phyloP scores from a whole-genome alignment of 2,113 vertebrate genomes.

The Scomber scombrus region DNA sequence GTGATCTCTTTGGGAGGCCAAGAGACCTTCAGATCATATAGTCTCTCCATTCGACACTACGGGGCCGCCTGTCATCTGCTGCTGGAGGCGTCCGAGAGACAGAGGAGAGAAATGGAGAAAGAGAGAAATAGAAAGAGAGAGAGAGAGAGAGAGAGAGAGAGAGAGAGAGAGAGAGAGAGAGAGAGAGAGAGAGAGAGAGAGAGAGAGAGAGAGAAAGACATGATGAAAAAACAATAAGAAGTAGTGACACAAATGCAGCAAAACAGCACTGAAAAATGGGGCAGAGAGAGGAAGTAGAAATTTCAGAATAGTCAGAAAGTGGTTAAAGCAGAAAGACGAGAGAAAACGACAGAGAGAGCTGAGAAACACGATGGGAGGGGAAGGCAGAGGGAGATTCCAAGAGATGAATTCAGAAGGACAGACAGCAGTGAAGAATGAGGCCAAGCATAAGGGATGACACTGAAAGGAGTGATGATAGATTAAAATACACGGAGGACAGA shows the following conservation, averaged over 20 bases:
- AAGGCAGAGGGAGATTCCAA: conserved; percentile 7
- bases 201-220: conserved; percentile 54
- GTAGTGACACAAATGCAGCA: conserved; percentile 40
- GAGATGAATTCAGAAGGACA: conserved; percentile 56
- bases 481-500: conserved; percentile 72
- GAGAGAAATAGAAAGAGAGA: conserved; percentile 13
- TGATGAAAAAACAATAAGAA: conserved; percentile 30
- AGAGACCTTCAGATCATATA: conserved; percentile 79
- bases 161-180: conserved; percentile 30
- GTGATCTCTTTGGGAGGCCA: conserved; percentile 55
- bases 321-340: conserved; percentile 5
- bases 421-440: conserved; percentile 69
- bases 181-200: conserved; percentile 35
- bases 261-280: conserved; percentile 6
- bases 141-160: conserved; percentile 25
- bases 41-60: conserved; percentile 77
- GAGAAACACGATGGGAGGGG: conserved; percentile 24
- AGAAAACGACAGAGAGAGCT: conserved; percentile 26
- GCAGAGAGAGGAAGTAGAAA: conserved; percentile 11
- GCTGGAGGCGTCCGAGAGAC: conserved; percentile 56
- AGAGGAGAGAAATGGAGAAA: conserved; percentile 20
- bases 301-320: background rate
- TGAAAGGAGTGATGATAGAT: conserved; percentile 73
- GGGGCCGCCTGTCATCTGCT: conserved; percentile 72
- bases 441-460: conserved; percentile 56